Conservation (phyloP, 2,113 vertebrate genomes). For the Oncorhynchus masou region DNA sequence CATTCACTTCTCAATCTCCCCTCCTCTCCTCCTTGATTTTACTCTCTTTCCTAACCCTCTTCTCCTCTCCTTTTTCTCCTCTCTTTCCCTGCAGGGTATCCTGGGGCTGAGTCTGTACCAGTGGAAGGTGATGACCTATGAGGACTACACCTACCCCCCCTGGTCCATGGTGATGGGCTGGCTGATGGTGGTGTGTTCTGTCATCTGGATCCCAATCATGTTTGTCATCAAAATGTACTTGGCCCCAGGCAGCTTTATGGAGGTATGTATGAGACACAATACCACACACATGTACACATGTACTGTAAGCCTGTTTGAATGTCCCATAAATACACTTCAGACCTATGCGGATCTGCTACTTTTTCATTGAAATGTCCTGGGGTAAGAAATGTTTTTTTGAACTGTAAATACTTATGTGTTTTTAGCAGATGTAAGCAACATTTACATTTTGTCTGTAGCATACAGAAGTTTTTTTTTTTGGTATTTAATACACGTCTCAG, state of each 20-base stretch:
- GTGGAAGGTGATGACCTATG: constrained; percentile 97
- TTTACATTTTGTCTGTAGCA: no score
- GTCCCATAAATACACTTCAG: background rate
- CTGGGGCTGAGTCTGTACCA: constrained; percentile 95
- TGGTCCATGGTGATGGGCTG: constrained; percentile 98
- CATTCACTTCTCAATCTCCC: background rate
- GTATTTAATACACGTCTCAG: no score
- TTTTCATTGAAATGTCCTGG: background rate
- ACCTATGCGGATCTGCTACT: background rate
- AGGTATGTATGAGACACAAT: constrained; percentile 75
- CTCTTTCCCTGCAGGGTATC: constrained; percentile 80
- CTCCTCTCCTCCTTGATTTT: background rate
- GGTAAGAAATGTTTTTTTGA: no score
- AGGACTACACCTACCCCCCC: constrained; percentile 91
- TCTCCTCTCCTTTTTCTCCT: background rate
- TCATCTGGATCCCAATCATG: constrained; percentile 99
- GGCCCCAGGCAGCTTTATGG: constrained; percentile 87
- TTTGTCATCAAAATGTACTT: constrained; percentile 96
- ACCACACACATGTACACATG: background rate
- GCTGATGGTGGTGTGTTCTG: constrained; percentile 95
- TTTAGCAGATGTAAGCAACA: no score
- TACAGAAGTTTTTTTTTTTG: no score
- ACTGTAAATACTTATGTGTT: no score
- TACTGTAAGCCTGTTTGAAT: background rate
- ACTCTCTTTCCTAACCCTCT: background rate